A percentile compares a stretch with the other conserved stretches of the same genome.
Evolutionary conservation across 1,140 invertebrate species (phyloP).

Genomic region (Drosophila novamexicana): DNA sequence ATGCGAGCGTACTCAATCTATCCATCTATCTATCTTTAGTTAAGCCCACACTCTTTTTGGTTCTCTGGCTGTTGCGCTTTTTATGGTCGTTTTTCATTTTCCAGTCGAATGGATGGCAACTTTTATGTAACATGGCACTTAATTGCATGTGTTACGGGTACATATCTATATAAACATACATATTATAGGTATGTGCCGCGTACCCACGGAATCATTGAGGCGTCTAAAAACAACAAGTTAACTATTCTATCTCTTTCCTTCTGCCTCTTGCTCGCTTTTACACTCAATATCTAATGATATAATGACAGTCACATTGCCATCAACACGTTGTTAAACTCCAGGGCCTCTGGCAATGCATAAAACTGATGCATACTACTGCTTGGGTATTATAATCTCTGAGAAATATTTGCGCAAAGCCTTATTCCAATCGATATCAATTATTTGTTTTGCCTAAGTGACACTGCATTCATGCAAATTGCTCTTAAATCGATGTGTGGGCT

Average conservation of each 20-base stretch:
- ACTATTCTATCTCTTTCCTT: constrained; percentile 1
- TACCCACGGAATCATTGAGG: constrained; percentile 57
- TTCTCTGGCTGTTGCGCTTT: constrained; percentile 6
- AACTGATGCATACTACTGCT: not conserved
- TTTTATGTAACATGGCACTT: constrained; percentile 57
- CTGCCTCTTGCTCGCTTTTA: not conserved
- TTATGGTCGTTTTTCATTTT: constrained; percentile 53
- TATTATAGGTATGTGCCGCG: not conserved
- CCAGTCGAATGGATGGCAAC: constrained; percentile 65
- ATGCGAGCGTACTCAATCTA: constrained; percentile 13
- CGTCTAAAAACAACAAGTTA: constrained; percentile 52
- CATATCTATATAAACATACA: not conserved
- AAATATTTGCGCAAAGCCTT: constrained; percentile 15
- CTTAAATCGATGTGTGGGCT: constrained; percentile 60
- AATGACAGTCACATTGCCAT: constrained; percentile 24
- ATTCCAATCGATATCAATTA: constrained; percentile 57
- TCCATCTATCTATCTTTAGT: constrained; percentile 9
- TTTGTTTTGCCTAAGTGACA: constrained; percentile 58
- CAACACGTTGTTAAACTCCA: constrained; percentile 20
- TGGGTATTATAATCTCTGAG: not conserved
- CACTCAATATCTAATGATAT: constrained; percentile 28
- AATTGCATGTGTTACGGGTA: constrained; percentile 32
- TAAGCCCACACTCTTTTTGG: constrained; percentile 24
- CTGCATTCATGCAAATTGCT: constrained; percentile 56
- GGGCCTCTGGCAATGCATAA: constrained; percentile 18